Base-by-base conservation (phyloP, 2,113 vertebrate genomes). In the Hemicordylus capensis region DNA sequence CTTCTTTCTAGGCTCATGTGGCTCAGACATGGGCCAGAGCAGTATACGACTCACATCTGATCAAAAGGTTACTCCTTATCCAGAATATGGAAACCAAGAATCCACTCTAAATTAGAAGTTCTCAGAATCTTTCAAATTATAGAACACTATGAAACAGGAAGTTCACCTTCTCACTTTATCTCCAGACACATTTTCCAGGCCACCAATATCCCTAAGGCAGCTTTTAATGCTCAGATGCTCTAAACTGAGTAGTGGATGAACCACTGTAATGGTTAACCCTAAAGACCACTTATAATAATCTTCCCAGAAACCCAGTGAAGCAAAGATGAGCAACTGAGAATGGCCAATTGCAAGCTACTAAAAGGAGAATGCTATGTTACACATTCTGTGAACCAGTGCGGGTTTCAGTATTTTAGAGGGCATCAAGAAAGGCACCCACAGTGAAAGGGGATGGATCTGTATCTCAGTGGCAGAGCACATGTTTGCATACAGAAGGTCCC, bases 261-360 rank as follows among this genome's bases (percentile, higher is more conserved):
- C 31, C 31, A 75, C 46, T 34, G 54, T 56, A 28, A 42, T n/a
- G 14, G 46, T 51, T 51, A 51, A 17, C 48, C 48, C 48, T 51
- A 51, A 6, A 66, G 3, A n/a, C 31, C n/a, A n/a, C 63, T 31
- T 66, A 66, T 14, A 66, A n/a, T 14, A 66, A 66, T 34, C 28
- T 3, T 34, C 31, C 31, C 3, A 26, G 31, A 66, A 66, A 14
- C 8, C 63, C 26, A n/a, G 2, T 12, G 31, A 66, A 66, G 63
- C 11, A 66, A 66, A 34, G n/a, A 67, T 74, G 59, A 78, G 44
- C 44, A 6, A 42, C 22, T 0, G 12, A 0, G 0, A 64, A 80
- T 64, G 10, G n/a, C 58, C 39, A 11, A 6, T n/a, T 79, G 44
- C 61, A 37, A 15, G 3, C 24, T 1, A 88, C 81, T 0, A 1